phyloP scores from a whole-genome alignment of 2,888 invertebrate species.

The Patella depressa region DNA sequence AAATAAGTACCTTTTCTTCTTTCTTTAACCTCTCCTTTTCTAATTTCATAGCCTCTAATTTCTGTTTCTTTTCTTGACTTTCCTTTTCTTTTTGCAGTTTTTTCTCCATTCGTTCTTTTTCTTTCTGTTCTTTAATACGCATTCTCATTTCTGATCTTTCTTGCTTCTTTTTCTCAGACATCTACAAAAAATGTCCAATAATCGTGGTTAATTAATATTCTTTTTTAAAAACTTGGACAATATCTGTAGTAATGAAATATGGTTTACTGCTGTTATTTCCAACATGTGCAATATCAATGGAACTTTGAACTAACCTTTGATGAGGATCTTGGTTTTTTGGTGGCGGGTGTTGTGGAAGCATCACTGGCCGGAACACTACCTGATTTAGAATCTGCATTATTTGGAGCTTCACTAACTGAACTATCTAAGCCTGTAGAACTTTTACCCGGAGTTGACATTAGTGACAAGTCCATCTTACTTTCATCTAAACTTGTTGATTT shows the following conservation, averaged over 20 bases:
- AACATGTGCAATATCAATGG: too few relatives aligned
- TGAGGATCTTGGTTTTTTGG: too few relatives aligned
- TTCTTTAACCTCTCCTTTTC: conserved; percentile 42
- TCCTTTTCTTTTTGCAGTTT: conserved; percentile 46
- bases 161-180: conserved; percentile 43
- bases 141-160: conserved; percentile 42
- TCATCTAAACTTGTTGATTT: conserved; percentile 6
- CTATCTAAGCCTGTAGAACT: conserved; percentile 15
- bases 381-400: neutral
- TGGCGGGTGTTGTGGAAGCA: too few relatives aligned
- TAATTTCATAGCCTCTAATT: conserved; percentile 46
- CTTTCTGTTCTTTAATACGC: conserved; percentile 44
- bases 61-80: conserved; percentile 43
- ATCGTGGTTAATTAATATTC: too few relatives aligned
- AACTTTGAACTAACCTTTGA: too few relatives aligned
- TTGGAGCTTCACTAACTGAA: conserved; percentile 13
- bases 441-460: conserved; percentile 11
- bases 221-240: too few relatives aligned
- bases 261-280: too few relatives aligned
- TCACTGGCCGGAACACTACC: neutral
- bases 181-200: conserved; percentile 18
- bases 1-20: conserved; percentile 38
- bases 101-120: conserved; percentile 40
- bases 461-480: conserved; percentile 9
- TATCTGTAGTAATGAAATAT: too few relatives aligned